Base-by-base conservation (phyloP, 2,888 invertebrate genomes). In the Pollenia labialis region DNA sequence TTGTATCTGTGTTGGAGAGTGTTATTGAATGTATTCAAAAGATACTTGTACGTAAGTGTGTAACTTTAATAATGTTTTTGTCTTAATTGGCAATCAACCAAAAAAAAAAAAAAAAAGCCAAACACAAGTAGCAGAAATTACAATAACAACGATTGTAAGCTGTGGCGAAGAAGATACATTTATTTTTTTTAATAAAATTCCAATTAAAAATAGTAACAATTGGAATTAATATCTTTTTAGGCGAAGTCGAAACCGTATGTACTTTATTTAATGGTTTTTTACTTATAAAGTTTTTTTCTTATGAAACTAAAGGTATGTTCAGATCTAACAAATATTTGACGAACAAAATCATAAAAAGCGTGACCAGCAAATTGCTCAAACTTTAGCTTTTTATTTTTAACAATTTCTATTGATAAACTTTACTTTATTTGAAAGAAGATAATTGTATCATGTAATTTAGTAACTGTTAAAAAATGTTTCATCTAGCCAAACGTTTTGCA, bases 11-110 rank as follows among this genome's bases (percentile, higher is more conserved):
- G 46, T 46, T 18, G n/a, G n/a, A n/a, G 42, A 54, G 54, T 42
- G 9, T 16, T 50, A 66, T 56, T 62, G 23, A 62, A 52, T 52
- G 12, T 42, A 48, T 42, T 75, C 50, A 18, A 64, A 58, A 44
- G 62, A 10, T 52, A 32, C 44, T 54, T 71, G 32, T n/a, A 44
- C 71, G 16, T n/a, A 50, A 62, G 52, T 56, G 46, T 76, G 75
- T 68, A 52, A 44, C 44, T 71, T 64, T 18, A 42, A 32, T 48
- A 48, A 62, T 75, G 42, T 52, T 77, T 56, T 69, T 64, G 80
- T 52, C 46, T 81, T 81, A 85, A 81, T 85, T 81, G 81, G 76
- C 76, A 81, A 66, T 52, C 46, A 52, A 52, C 64, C 76, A 81
- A 81, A 69, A 74, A 60, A 23, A 32, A 62, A 56, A 18, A 44